phyloP scores from a whole-genome alignment of 2,888 invertebrate species.

The Heliconius cydno region DNA sequence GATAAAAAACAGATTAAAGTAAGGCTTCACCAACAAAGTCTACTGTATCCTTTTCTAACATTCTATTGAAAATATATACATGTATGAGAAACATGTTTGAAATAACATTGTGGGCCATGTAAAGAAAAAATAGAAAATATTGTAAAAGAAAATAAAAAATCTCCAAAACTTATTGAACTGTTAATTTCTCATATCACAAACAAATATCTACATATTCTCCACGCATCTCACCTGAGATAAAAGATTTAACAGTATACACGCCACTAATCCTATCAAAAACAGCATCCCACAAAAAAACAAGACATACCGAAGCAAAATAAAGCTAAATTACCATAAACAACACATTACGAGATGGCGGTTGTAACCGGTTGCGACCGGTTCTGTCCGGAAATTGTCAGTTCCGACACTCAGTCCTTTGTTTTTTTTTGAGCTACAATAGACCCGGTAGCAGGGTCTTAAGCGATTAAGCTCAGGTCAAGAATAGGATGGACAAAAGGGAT shows the following conservation, averaged over 20 bases:
- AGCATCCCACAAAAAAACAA: constrained; percentile 69
- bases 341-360: constrained; percentile 73
- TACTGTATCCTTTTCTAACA: neutral
- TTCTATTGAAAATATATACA: no score
- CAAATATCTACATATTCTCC: neutral
- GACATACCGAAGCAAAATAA: constrained; percentile 68
- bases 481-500: constrained; percentile 60
- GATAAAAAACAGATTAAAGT: neutral
- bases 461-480: constrained; percentile 62
- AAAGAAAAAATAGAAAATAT: no score
- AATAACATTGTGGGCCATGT: no score
- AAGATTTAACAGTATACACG: constrained; percentile 20
- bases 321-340: constrained; percentile 82
- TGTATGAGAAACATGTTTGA: no score
- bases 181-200: neutral
- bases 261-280: constrained; percentile 65
- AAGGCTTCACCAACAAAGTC: neutral
- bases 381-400: constrained; percentile 69
- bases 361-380: constrained; percentile 73
- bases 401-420: constrained; percentile 72
- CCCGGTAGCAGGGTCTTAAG: constrained; percentile 61
- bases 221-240: constrained; percentile 7
- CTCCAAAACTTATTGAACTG: neutral
- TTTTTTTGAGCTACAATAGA: constrained; percentile 67
- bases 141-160: no score